Evolutionary conservation across 1,140 invertebrate genomes (phyloP), one percentile per base, ranked within the genome.

Genomic region (Rhagoletis pomonella): DNA sequence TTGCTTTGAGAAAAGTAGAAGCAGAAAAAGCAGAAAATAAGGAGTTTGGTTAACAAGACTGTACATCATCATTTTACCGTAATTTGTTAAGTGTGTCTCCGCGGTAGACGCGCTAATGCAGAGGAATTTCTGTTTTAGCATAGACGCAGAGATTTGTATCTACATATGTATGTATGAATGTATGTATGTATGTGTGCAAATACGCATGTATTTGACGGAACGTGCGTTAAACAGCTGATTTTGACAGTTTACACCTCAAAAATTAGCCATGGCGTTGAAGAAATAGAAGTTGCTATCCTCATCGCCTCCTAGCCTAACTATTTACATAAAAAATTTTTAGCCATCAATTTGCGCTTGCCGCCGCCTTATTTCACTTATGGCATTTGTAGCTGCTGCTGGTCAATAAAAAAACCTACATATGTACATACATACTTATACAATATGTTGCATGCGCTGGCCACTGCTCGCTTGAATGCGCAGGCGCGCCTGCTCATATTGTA

Each of bases 221-320:
- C 4, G 10, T 81, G 17, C 73, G 7, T 55, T 58, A 55, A 81
- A 81, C 73, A 81, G 73, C 73, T 81, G 73, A 81, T 81, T 81
- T 81, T 81, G 50, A 81, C 73, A 81, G 73, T 81, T 81, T 47
- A 55, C 73, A 81, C 73, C 10, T 81, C 14, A 81, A n/a, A 14
- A 42, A n/a, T 55, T 44, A 10, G n/a, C 17, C 39, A 4, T 42
- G 12, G 47, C n/a, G 64, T 67, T 29, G 29, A 44, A 47, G 67
- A n/a, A n/a, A n/a, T n/a, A n/a, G n/a, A 73, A 73, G 14, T 73
- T 9, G 39, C n/a, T 67, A 7, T 55, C 50, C 4, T 55, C 60
- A 4, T 62, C 14, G 17, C 60, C 60, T 1, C 6, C 17, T 62
- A 12, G 12, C 60, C 60, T 14, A 62, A 6, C 60, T 17, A 62